Percentiles rank a stretch among this genome's conserved stretches.
phyloP scores from a whole-genome alignment of 1,140 invertebrate species.

The Drosophila ogumai region DNA sequence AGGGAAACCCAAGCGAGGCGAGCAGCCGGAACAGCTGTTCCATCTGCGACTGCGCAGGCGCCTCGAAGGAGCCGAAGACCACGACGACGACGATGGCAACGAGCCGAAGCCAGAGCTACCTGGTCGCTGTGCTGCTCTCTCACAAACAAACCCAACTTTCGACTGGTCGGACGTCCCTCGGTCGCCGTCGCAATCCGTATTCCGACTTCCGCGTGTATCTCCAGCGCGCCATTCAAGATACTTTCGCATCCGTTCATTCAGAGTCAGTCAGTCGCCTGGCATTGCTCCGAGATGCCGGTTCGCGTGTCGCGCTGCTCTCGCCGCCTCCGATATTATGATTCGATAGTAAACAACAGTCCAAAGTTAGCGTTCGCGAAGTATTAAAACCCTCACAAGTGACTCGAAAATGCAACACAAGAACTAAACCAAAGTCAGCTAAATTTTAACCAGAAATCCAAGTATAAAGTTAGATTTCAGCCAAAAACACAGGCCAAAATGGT shows the following conservation, averaged over 20 bases:
- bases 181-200: slow-evolving; percentile 18
- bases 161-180: slow-evolving; percentile 65
- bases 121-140: slow-evolving; percentile 42
- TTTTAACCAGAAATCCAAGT: slow-evolving; percentile 7
- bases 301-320: slow-evolving; percentile 42
- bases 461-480: slow-evolving; percentile 7
- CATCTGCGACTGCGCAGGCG: slow-evolving; percentile 65
- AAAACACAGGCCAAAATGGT: slow-evolving; percentile 30
- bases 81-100: neutral
- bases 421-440: slow-evolving; percentile 7
- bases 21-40: slow-evolving; percentile 72
- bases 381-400: slow-evolving; percentile 14
- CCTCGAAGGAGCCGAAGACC: slow-evolving; percentile 43
- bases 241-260: slow-evolving; percentile 38
- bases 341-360: slow-evolving; percentile 15
- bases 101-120: slow-evolving; percentile 39
- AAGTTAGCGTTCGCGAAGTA: slow-evolving; percentile 7
- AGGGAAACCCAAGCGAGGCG: slow-evolving; percentile 21
- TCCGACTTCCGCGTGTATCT: slow-evolving; percentile 49
- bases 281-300: slow-evolving; percentile 74
- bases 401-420: slow-evolving; percentile 12
- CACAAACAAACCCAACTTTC: slow-evolving; percentile 75
- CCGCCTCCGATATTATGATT: slow-evolving; percentile 17
- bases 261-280: slow-evolving; percentile 66
- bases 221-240: slow-evolving; percentile 57